Base-by-base conservation (phyloP, 1,140 invertebrate species). In the Bombus impatiens region DNA sequence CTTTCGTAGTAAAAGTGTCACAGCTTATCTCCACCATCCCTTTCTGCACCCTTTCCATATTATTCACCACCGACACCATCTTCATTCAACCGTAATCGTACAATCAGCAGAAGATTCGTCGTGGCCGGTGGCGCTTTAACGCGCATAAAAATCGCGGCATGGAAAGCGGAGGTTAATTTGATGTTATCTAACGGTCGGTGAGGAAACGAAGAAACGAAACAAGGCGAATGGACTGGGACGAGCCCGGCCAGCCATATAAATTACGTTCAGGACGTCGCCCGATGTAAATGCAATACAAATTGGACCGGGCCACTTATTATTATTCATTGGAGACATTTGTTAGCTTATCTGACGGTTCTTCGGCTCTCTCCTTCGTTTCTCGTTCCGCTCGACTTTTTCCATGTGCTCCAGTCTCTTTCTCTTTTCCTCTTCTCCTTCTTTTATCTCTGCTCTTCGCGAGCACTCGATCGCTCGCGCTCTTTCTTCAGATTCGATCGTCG, bases 271-370 rank as follows among this genome's bases (percentile, higher is more conserved):
- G 86, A 91, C 78, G 90, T 92, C 81, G 82, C 70, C 78, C 84
- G 88, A 93, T 93, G 89, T 92, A 93, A 94, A 93, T 91, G 89
- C 89, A 92, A 91, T 92, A 93, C 93, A 93, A 93, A 94, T 93
- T 94, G 92, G 89, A 90, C 88, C 82, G 77, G 78, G 82, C 71
- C 86, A 91, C 92, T 92, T 94, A 93, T 93, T 93, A 92, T 93
- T 93, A 94, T 94, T 94, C 92, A 94, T 93, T 94, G 92, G 84
- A 88, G 89, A 91, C 90, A 93, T 94, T 94, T 93, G 92, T 94
- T 93, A 93, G 90, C 91, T 93, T 93, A 92, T 93, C 93, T 93
- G 91, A 93, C 90, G 89, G 62, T 57, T 79, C 86, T 62, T 76
- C 88, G 84, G 82, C 59, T 70, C 71, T 86, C 65, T 22, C 65